Conservation (phyloP, 2,113 vertebrate genomes). For the Sorex araneus region DNA sequence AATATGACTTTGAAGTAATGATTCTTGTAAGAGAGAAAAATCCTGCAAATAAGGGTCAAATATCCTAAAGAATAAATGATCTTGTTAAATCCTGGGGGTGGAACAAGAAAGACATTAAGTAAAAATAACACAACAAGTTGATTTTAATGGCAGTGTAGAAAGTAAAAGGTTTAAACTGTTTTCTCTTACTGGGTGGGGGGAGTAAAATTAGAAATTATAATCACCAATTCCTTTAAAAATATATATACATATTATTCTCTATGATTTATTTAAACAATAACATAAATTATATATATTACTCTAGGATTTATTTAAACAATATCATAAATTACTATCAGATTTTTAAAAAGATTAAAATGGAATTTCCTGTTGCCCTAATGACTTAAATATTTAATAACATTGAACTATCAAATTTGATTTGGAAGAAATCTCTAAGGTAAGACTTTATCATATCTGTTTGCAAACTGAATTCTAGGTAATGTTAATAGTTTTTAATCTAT, state of each 20-base stretch:
- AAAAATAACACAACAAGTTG: neutral
- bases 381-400: constrained; percentile 36
- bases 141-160: neutral
- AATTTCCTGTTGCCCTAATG: neutral
- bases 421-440: constrained; percentile 31
- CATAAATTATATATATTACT: too few species aligned
- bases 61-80: constrained; percentile 3
- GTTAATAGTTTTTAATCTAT: neutral
- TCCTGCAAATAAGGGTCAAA: neutral
- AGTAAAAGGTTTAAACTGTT: constrained; percentile 33
- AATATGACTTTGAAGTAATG: constrained; percentile 18
- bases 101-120: constrained; percentile 4
- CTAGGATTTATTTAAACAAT: too few species aligned
- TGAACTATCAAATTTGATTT: constrained; percentile 30
- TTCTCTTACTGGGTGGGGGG: neutral
- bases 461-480: constrained; percentile 41
- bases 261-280: too few species aligned
- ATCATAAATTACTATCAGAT: too few species aligned
- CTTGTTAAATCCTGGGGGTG: neutral
- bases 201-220: neutral
- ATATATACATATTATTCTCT: too few species aligned
- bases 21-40: constrained; percentile 35
- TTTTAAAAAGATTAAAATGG: neutral
- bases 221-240: constrained; percentile 47
- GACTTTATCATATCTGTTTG: neutral